Conservation (phyloP, 2,113 vertebrate genomes). For the Condylura cristata region DNA sequence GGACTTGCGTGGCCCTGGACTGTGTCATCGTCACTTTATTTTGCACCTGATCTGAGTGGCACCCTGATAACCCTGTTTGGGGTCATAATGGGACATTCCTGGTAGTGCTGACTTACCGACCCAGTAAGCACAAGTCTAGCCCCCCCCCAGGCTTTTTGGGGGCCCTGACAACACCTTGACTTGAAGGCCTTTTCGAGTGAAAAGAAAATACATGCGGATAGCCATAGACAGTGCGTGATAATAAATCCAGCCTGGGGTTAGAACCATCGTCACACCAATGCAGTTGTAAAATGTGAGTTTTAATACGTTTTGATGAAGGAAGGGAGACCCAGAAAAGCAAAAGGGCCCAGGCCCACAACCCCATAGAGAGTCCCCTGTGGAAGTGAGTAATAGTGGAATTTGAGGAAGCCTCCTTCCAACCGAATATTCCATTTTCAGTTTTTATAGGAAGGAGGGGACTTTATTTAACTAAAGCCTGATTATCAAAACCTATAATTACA, state of each 20-base stretch:
- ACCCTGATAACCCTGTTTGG: conserved; percentile 50
- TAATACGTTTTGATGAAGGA: background rate
- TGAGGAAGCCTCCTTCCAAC: conserved; percentile 84
- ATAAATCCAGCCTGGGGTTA: background rate
- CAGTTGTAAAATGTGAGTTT: background rate
- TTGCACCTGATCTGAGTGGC: background rate
- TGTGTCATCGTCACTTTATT: background rate
- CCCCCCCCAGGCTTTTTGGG: background rate
- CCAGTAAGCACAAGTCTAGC: no score
- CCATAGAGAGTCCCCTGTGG: background rate
- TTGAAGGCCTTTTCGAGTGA: background rate
- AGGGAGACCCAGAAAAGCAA: background rate
- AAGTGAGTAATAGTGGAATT: conserved; percentile 78
- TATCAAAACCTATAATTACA: conserved; percentile 96
- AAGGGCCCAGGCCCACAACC: background rate
- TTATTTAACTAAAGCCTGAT: conserved; percentile 92
- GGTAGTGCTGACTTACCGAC: conserved; percentile 39
- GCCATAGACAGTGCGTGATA: background rate
- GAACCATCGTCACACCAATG: background rate
- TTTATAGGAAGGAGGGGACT: conserved; percentile 92
- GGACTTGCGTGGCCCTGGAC: background rate
- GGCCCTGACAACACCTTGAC: background rate
- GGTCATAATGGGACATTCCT: conserved; percentile 80
- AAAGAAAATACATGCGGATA: background rate
- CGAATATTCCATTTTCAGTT: conserved; percentile 93